Conservation (phyloP, 2,797 vertebrate species). For the Acanthurus leucopareius region DNA sequence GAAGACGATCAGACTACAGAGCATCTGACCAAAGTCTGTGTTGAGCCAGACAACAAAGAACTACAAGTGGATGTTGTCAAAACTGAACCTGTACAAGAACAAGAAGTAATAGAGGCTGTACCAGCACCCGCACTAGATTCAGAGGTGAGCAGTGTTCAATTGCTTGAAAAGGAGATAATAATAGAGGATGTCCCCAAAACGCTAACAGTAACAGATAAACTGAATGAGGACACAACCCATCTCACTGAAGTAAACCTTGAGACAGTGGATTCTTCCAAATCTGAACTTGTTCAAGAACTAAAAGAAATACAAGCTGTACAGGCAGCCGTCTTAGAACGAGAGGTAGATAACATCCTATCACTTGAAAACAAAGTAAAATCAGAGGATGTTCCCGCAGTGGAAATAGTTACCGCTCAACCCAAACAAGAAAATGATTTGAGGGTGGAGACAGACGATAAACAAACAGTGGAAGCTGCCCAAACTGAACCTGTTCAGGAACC, state of each 20-base stretch:
- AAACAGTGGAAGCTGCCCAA: background rate
- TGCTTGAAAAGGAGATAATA: slow-evolving; percentile 38
- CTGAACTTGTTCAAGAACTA: background rate
- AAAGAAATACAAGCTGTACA: background rate
- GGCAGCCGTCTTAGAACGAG: no score
- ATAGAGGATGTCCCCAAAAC: background rate
- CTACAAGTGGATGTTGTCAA: background rate
- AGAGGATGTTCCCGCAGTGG: background rate
- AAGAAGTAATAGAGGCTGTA: slow-evolving; percentile 21
- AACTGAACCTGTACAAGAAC: slow-evolving; percentile 21
- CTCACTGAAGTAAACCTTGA: background rate
- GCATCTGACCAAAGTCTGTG: background rate
- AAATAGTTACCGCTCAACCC: background rate
- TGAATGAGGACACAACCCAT: background rate
- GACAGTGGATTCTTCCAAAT: background rate
- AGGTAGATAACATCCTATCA: no score
- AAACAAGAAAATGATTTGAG: no score
- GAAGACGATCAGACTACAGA: slow-evolving; percentile 14
- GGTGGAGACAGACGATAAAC: background rate
- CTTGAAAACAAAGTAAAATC: no score
- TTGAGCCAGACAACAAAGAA: slow-evolving; percentile 20
- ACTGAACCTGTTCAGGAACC: slow-evolving; percentile 10
- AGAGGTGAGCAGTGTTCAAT: background rate
- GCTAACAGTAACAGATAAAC: slow-evolving; percentile 45
- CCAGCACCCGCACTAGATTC: slow-evolving; percentile 19